Percentiles rank a stretch among this genome's conserved stretches.
These are phyloP conservation scores for Chloropsis cyanopogon DNA, from an alignment of 2,113 vertebrate species.

Conservation along the genomic window DNA sequence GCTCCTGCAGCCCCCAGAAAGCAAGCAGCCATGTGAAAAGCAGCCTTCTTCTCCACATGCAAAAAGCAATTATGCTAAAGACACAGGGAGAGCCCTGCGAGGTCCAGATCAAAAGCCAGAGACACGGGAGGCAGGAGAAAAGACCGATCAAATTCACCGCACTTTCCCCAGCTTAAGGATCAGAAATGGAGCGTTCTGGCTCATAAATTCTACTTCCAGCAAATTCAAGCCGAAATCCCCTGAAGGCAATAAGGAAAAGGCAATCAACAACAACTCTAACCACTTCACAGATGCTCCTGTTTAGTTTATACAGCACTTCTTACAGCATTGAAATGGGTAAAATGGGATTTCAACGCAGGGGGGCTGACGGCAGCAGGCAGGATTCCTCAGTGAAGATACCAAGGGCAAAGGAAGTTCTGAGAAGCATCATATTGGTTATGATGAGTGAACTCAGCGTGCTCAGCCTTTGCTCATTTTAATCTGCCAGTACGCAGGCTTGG, in stretches of 20 bases:
- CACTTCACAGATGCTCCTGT: slow-evolving; percentile 64
- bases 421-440: slow-evolving; percentile 7
- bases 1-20: background rate
- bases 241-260: slow-evolving; percentile 35
- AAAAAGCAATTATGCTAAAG: background rate
- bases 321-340: slow-evolving; percentile 46
- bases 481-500: slow-evolving; percentile 38
- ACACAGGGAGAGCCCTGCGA: background rate
- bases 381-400: slow-evolving; percentile 43
- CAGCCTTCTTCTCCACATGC: background rate
- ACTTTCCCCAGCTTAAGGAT: slow-evolving; percentile 23
- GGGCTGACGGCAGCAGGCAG: slow-evolving; percentile 66
- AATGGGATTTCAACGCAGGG: slow-evolving; percentile 67
- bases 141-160: background rate
- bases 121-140: background rate
- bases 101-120: slow-evolving; percentile 2
- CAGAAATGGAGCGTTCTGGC: slow-evolving; percentile 57
- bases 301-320: slow-evolving; percentile 33
- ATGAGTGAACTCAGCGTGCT: slow-evolving; percentile 54
- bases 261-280: slow-evolving; percentile 58
- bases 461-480: slow-evolving; percentile 66
- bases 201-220: slow-evolving; percentile 58
- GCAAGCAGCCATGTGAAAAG: background rate
- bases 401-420: slow-evolving; percentile 38
- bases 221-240: slow-evolving; percentile 57